Evolutionary conservation across 2,113 vertebrate species (phyloP).

Genomic region (Rhynchopsitta pachyrhyncha): DNA sequence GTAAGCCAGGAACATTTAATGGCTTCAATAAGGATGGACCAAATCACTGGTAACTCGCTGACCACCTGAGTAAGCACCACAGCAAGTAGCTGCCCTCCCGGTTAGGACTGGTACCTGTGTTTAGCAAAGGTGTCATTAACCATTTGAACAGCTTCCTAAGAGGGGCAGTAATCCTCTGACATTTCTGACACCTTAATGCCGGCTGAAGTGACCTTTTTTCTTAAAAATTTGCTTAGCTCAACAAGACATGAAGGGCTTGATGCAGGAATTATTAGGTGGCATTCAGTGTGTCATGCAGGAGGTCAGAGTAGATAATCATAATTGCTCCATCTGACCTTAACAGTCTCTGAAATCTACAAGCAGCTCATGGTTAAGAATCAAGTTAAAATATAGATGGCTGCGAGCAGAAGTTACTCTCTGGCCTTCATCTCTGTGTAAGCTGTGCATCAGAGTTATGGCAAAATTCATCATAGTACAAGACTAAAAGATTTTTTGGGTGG

Average conservation of each 20-base stretch:
- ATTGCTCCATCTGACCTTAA: not conserved
- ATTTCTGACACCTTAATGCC: not conserved
- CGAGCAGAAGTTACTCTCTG: not conserved
- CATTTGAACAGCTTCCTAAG: not conserved
- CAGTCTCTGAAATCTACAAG: not conserved
- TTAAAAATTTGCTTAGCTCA: not conserved
- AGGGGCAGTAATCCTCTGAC: not conserved
- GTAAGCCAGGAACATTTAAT: not conserved
- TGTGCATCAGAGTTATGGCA: not conserved
- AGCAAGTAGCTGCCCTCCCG: not conserved
- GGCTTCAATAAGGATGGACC: not conserved
- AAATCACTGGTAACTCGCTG: not conserved
- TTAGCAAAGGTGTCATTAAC: not conserved
- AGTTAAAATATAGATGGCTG: not conserved
- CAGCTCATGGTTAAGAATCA: not conserved
- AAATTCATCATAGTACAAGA: not conserved
- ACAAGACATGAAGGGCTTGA: not conserved
- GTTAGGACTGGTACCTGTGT: not conserved
- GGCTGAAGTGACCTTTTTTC: not conserved
- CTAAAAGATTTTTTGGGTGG: not conserved
- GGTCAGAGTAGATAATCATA: not conserved
- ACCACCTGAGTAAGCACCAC: not conserved
- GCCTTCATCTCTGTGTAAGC: not conserved
- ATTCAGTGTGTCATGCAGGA: not conserved
- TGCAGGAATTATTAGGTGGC: not conserved